Conservation (phyloP, 2,888 invertebrate genomes). For the Lithosia quadra region DNA sequence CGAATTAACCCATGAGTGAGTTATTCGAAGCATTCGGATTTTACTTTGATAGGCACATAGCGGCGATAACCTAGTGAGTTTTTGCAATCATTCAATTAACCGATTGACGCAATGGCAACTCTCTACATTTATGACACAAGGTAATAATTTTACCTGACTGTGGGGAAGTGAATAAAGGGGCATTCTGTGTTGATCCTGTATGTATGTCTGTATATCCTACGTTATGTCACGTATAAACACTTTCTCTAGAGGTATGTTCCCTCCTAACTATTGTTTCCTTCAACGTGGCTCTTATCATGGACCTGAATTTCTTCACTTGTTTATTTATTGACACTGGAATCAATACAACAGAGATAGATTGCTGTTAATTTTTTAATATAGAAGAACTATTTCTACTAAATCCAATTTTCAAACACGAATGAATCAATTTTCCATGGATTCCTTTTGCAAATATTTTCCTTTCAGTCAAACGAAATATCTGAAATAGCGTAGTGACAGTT, state of each 20-base stretch:
- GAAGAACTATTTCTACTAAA: not conserved
- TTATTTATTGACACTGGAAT: too few species aligned
- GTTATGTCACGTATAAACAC: too few species aligned
- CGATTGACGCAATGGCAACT: not conserved
- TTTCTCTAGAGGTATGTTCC: too few species aligned
- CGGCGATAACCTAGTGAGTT: slow-evolving; percentile 11
- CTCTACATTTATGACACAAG: not conserved
- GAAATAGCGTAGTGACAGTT: slow-evolving; percentile 20
- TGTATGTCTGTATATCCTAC: too few species aligned
- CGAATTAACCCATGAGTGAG: slow-evolving; percentile 22
- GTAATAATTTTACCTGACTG: not conserved
- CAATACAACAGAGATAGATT: not conserved
- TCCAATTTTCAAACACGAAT: slow-evolving; percentile 15
- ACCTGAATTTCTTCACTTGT: too few species aligned
- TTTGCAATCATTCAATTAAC: not conserved
- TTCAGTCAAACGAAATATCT: slow-evolving; percentile 18
- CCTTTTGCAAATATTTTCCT: slow-evolving; percentile 19
- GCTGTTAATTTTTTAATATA: not conserved
- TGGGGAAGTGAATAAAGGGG: not conserved
- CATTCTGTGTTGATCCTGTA: not conserved
- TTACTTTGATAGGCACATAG: slow-evolving; percentile 19
- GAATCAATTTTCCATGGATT: slow-evolving; percentile 10
- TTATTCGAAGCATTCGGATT: slow-evolving; percentile 24
- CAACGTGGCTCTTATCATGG: too few species aligned
- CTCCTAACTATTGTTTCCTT: too few species aligned